Percentiles rank a stretch among this genome's conserved stretches.
Conservation (phyloP, 2,888 invertebrate genomes). For the Metacarcinus magister region DNA sequence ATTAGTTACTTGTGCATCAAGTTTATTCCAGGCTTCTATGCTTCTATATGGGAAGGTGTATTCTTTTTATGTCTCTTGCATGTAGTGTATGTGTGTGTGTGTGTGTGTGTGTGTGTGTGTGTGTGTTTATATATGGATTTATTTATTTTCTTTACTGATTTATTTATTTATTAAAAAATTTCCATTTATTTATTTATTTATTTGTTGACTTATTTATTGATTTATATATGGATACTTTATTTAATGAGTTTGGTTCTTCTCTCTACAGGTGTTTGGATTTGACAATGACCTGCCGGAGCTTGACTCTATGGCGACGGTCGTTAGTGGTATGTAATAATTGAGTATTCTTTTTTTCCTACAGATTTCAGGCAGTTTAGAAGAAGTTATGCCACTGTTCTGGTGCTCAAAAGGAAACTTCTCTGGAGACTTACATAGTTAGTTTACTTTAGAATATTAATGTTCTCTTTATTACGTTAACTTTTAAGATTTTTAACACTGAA, state of each 20-base stretch:
- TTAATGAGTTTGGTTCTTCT: not conserved
- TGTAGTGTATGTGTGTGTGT: too few relatives aligned
- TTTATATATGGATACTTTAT: not conserved
- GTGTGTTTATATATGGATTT: too few relatives aligned
- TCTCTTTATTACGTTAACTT: not conserved
- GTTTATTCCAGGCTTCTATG: too few relatives aligned
- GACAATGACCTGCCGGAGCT: slow-evolving; percentile 66
- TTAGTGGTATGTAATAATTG: slow-evolving; percentile 53
- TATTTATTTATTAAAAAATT: too few relatives aligned
- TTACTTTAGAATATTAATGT: not conserved
- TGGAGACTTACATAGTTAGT: slow-evolving; percentile 23
- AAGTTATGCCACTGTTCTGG: slow-evolving; percentile 32
- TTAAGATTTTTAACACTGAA: not conserved
- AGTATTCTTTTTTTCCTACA: not conserved
- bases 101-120: too few relatives aligned
- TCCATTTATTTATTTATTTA: not conserved
- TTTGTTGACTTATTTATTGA: not conserved
- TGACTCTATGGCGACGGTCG: slow-evolving; percentile 59
- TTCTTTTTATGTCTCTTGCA: too few relatives aligned
- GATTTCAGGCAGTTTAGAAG: slow-evolving; percentile 43
- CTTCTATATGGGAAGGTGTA: too few relatives aligned
- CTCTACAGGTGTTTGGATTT: slow-evolving; percentile 67
- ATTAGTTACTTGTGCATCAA: too few relatives aligned
- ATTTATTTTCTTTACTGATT: not conserved
- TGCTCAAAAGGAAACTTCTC: slow-evolving; percentile 17